phyloP scores from a whole-genome alignment of 1,140 invertebrate species.

The Hypothenemus hampei region DNA sequence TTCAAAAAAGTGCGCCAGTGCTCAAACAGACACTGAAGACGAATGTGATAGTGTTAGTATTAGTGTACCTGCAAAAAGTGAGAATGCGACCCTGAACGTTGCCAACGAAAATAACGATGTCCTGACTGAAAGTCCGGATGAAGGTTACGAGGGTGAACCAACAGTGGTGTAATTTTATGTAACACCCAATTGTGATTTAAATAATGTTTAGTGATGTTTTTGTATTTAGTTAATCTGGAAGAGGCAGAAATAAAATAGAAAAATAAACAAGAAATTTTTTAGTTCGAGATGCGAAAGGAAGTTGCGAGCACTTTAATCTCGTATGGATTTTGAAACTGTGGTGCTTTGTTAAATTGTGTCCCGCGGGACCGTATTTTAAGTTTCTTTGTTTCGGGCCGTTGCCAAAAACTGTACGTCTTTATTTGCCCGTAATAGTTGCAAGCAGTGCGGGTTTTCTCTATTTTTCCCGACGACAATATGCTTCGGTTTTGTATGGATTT shows the following conservation, averaged over 20 bases:
- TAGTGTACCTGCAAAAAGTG: slow-evolving; percentile 17
- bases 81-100: background rate
- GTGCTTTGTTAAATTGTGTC: slow-evolving; percentile 8
- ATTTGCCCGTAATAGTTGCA: background rate
- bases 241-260: no score
- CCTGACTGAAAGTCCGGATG: slow-evolving; percentile 79
- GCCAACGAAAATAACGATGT: slow-evolving; percentile 45
- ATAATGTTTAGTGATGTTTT: background rate
- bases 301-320: slow-evolving; percentile 14
- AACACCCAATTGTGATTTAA: background rate
- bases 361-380: background rate
- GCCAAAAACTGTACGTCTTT: slow-evolving; percentile 1
- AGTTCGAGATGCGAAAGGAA: slow-evolving; percentile 7
- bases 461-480: no score
- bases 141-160: slow-evolving; percentile 78
- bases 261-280: no score
- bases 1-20: slow-evolving; percentile 51
- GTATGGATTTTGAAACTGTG: background rate
- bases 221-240: no score
- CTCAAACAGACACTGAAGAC: slow-evolving; percentile 53
- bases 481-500: no score
- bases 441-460: slow-evolving; percentile 1
- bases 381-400: slow-evolving; percentile 3
- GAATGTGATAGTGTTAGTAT: slow-evolving; percentile 40
- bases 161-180: slow-evolving; percentile 31